Percentiles rank a stretch among this genome's conserved stretches.
Evolutionary conservation across 35 echinoderm and acorn worm genomes (phyloP).

Genomic region (Eucidaris tribuloides): DNA sequence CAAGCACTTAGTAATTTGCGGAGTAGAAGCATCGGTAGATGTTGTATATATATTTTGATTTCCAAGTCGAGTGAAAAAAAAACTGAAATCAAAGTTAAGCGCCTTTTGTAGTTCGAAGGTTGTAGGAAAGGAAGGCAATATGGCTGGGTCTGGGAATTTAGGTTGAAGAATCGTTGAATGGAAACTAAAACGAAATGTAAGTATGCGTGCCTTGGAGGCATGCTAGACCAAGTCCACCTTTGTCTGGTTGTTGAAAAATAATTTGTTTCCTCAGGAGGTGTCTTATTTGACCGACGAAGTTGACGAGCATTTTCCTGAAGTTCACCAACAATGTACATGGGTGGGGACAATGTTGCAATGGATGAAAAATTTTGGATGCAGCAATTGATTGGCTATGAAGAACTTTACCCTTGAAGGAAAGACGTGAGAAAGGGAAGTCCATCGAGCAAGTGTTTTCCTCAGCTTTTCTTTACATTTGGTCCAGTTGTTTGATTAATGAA

Average conservation of each 20-base stretch:
- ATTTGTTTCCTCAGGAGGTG: neutral
- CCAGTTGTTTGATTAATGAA: conserved; percentile 2
- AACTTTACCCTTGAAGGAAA: too few species aligned
- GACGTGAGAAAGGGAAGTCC: neutral
- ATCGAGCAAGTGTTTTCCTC: neutral
- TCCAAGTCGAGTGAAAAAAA: neutral
- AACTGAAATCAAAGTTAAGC: neutral
- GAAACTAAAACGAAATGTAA: neutral
- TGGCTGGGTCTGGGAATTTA: neutral
- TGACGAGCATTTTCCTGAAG: neutral
- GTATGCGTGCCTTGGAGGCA: conserved; percentile 24
- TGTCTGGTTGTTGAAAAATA: conserved; percentile 5
- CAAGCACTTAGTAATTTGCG: neutral
- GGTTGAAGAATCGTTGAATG: neutral
- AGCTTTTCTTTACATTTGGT: too few species aligned
- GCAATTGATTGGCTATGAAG: conserved; percentile 44
- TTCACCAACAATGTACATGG: neutral
- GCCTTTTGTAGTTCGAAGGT: neutral
- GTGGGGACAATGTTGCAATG: neutral
- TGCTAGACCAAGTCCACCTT: neutral
- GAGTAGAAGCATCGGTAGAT: neutral
- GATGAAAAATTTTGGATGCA: conserved; percentile 17
- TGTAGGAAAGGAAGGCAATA: neutral
- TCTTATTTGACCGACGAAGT: neutral
- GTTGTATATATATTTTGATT: neutral